phyloP scores from a whole-genome alignment of 2,797 vertebrate species.

The Leuciscus waleckii region DNA sequence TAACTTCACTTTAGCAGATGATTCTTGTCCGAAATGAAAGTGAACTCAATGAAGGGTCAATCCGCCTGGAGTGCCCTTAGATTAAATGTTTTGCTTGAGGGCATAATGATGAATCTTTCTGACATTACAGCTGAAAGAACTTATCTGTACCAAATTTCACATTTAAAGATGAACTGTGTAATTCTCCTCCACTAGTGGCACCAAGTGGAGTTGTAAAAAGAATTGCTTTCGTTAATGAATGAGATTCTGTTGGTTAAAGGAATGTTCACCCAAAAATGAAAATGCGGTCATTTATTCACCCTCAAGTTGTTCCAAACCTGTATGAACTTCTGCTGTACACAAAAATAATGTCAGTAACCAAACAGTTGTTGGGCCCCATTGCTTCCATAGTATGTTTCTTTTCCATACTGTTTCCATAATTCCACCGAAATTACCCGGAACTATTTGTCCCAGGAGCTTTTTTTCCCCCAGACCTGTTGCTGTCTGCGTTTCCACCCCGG shows the following conservation, averaged over 20 bases:
- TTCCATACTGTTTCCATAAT: too few relatives aligned
- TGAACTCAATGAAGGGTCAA: neutral
- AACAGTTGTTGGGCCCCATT: too few relatives aligned
- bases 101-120: neutral
- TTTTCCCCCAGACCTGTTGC: too few relatives aligned
- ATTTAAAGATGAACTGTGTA: neutral
- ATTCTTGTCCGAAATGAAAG: neutral
- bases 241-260: neutral
- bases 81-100: neutral
- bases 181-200: neutral
- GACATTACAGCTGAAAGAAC: neutral
- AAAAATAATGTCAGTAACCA: too few relatives aligned
- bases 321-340: too few relatives aligned
- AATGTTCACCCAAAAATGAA: too few relatives aligned
- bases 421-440: too few relatives aligned
- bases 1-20: conserved; percentile 29
- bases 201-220: neutral
- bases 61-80: neutral
- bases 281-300: too few relatives aligned
- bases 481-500: too few relatives aligned
- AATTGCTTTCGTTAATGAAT: neutral
- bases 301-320: too few relatives aligned
- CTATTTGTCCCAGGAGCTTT: too few relatives aligned
- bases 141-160: neutral
- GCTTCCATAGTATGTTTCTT: too few relatives aligned